These are phyloP conservation scores for Tipula helvola DNA, from an alignment of 2,888 invertebrate genomes.

Conservation along the genomic window DNA sequence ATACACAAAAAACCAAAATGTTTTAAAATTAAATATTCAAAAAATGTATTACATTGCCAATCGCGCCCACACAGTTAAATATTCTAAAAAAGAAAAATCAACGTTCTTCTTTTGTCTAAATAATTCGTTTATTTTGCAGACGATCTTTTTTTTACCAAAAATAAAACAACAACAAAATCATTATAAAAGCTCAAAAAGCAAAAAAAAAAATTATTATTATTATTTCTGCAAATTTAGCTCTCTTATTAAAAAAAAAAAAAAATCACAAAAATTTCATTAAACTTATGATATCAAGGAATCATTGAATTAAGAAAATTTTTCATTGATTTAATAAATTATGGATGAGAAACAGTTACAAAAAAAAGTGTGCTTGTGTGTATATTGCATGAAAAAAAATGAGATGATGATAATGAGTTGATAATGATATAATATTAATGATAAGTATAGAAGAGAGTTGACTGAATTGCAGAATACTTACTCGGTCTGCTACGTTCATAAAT, in stretches of 20 bases:
- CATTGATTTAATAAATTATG: neutral
- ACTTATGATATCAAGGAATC: neutral
- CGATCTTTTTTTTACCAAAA: neutral
- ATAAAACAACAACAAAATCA: neutral
- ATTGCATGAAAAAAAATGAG: neutral
- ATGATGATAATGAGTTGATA: neutral
- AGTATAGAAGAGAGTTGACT: neutral
- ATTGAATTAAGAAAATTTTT: neutral
- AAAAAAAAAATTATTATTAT: neutral
- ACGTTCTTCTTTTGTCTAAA: neutral
- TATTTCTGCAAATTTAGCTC: neutral
- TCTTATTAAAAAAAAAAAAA: no score
- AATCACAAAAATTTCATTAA: neutral
- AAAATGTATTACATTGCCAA: constrained; percentile 4
- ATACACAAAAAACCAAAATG: neutral
- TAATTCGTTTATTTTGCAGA: neutral
- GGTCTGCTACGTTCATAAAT: constrained; percentile 80
- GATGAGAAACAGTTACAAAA: neutral
- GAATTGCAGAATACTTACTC: constrained; percentile 51
- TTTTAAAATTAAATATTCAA: constrained; percentile 4
- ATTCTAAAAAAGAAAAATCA: neutral
- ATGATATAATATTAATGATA: neutral
- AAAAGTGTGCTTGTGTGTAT: constrained; percentile 12
- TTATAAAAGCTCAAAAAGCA: neutral
- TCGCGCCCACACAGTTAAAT: neutral